Percentiles rank a stretch among this genome's conserved stretches.
phyloP scores from a whole-genome alignment of 92 coral and sea anemone genomes.

The Siderastrea radians region DNA sequence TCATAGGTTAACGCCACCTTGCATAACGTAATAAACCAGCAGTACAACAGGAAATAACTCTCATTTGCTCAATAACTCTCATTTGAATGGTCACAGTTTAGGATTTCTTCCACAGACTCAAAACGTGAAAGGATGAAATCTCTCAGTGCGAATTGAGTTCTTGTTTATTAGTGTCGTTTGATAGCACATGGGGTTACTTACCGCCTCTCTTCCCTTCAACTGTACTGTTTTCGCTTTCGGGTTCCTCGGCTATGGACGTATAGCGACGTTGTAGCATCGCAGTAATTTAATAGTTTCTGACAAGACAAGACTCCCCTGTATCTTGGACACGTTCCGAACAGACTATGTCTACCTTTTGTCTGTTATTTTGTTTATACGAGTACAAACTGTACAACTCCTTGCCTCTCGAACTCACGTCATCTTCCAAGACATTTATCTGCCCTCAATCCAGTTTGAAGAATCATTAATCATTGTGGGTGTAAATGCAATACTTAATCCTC shows the following conservation, averaged over 20 bases:
- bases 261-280: conserved; percentile 74
- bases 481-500: conserved; percentile 13
- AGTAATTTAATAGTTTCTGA: background rate
- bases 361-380: conserved; percentile 14
- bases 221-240: conserved; percentile 51
- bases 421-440: background rate
- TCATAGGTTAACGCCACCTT: too few species aligned
- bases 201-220: background rate
- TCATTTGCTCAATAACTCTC: too few species aligned
- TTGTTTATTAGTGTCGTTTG: background rate
- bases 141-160: background rate
- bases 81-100: background rate
- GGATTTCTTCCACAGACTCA: background rate
- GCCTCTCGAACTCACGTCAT: background rate
- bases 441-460: background rate
- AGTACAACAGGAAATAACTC: too few species aligned
- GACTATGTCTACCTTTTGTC: background rate
- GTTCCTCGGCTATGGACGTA: conserved; percentile 91
- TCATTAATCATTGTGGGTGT: background rate
- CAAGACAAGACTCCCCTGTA: background rate
- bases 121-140: background rate
- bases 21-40: too few species aligned
- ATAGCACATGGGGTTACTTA: background rate
- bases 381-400: background rate
- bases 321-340: background rate